Conservation (phyloP, 2,888 invertebrate species). For the Bombyx huttoni region DNA sequence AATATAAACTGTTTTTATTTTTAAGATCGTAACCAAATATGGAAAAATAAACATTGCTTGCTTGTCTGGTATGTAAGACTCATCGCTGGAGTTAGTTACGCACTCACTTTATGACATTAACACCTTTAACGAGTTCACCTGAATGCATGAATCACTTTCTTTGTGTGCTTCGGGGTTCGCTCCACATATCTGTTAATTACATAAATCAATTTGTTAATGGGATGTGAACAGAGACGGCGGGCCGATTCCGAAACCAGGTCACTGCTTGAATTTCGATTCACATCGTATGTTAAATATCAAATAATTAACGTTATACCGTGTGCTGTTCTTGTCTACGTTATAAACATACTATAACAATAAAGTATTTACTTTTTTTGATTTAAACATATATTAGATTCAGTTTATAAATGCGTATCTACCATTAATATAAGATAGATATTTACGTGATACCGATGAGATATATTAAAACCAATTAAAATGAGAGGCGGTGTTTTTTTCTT, state of each 20-base stretch:
- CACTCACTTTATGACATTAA: background rate
- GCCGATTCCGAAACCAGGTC: background rate
- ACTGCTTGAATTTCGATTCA: background rate
- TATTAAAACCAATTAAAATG: too few relatives aligned
- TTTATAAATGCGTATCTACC: too few relatives aligned
- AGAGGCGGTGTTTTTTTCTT: too few relatives aligned
- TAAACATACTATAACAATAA: too few relatives aligned
- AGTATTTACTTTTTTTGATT: too few relatives aligned
- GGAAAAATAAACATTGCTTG: background rate
- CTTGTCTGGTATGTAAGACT: background rate
- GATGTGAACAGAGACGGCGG: conserved; percentile 11
- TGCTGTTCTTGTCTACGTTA: too few relatives aligned
- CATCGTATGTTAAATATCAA: background rate
- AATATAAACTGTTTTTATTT: background rate
- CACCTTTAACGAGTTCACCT: background rate
- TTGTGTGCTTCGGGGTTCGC: conserved; percentile 14
- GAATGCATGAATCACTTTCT: conserved; percentile 2
- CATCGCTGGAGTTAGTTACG: background rate
- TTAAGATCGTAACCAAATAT: background rate
- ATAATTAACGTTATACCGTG: background rate
- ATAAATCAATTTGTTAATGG: conserved; percentile 33
- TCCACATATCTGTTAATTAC: conserved; percentile 28
- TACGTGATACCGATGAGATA: too few relatives aligned
- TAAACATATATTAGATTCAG: too few relatives aligned
- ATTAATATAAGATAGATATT: too few relatives aligned